phyloP scores from a whole-genome alignment of 2,888 invertebrate genomes.

The Papilio gigon region DNA sequence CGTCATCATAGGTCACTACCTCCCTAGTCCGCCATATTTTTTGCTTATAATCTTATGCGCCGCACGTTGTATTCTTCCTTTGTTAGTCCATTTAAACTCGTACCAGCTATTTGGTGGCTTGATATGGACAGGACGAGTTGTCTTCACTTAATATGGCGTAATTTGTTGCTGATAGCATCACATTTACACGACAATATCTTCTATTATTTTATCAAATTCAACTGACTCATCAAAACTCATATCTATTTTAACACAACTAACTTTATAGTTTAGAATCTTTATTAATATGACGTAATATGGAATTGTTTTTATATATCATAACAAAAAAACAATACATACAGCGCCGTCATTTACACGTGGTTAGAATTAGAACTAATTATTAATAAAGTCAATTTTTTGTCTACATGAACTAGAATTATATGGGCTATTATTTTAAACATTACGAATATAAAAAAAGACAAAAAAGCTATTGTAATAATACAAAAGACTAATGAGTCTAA shows the following conservation, averaged over 20 bases:
- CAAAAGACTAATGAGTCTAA: background rate
- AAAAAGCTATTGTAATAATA: background rate
- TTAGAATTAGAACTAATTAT: no score
- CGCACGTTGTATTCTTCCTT: slow-evolving; percentile 77
- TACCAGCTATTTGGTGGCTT: slow-evolving; percentile 67
- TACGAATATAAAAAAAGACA: no score
- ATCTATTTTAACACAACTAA: no score
- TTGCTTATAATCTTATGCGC: slow-evolving; percentile 74
- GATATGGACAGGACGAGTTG: slow-evolving; percentile 64
- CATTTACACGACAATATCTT: slow-evolving; percentile 40
- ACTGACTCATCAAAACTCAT: background rate
- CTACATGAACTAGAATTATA: no score
- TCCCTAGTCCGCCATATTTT: slow-evolving; percentile 76
- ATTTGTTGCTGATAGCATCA: slow-evolving; percentile 65
- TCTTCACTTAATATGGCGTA: slow-evolving; percentile 67
- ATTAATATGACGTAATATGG: no score
- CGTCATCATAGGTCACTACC: slow-evolving; percentile 81
- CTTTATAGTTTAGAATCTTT: background rate
- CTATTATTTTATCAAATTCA: slow-evolving; percentile 43
- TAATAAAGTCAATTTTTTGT: no score
- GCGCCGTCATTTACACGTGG: no score
- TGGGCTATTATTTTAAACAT: no score
- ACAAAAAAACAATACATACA: no score
- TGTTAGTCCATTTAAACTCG: slow-evolving; percentile 73
- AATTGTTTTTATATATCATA: no score